Percentiles rank a stretch among this genome's conserved stretches.
phyloP scores from a whole-genome alignment of 2,797 vertebrate genomes.

The Salarias fasciatus region DNA sequence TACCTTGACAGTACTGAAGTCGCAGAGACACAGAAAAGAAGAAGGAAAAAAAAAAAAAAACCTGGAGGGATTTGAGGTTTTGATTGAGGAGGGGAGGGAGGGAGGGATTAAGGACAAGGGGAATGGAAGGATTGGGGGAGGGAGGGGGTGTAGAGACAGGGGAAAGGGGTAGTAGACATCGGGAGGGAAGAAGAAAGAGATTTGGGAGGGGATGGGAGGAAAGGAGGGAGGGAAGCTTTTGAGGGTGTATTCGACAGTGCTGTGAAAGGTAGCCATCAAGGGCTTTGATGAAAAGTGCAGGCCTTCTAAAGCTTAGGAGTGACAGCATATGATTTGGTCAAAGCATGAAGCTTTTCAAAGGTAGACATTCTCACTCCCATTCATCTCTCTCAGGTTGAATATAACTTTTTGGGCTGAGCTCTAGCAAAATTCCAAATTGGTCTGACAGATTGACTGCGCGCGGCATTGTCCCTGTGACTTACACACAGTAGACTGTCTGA shows the following conservation, averaged over 20 bases:
- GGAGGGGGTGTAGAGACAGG: conserved; percentile 31
- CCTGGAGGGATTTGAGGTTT: conserved; percentile 74
- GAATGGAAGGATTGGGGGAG: conserved; percentile 72
- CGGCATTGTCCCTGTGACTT: conserved; percentile 70
- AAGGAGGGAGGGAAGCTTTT: conserved; percentile 77
- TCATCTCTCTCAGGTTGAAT: conserved; percentile 72
- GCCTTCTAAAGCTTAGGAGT: conserved; percentile 81
- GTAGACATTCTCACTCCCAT: conserved; percentile 77
- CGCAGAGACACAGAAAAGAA: conserved; percentile 53
- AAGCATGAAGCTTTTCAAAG: conserved; percentile 81
- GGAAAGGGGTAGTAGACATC: conserved; percentile 62
- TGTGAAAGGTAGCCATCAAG: conserved; percentile 83
- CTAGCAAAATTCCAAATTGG: conserved; percentile 67
- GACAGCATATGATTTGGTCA: conserved; percentile 85
- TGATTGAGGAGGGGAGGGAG: conserved; percentile 71
- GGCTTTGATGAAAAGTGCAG: conserved; percentile 84
- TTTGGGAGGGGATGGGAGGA: conserved; percentile 74
- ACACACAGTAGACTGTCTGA: conserved; percentile 51
- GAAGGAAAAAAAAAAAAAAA: conserved; percentile 45
- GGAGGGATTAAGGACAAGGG: conserved; percentile 76
- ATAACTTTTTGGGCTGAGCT: conserved; percentile 75
- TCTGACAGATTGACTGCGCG: conserved; percentile 77
- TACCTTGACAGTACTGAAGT: conserved; percentile 78
- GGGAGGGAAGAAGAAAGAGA: conserved; percentile 77
- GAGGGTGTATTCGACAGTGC: conserved; percentile 78